phyloP scores from a whole-genome alignment of 2,888 invertebrate species.

The Cenopis cana region DNA sequence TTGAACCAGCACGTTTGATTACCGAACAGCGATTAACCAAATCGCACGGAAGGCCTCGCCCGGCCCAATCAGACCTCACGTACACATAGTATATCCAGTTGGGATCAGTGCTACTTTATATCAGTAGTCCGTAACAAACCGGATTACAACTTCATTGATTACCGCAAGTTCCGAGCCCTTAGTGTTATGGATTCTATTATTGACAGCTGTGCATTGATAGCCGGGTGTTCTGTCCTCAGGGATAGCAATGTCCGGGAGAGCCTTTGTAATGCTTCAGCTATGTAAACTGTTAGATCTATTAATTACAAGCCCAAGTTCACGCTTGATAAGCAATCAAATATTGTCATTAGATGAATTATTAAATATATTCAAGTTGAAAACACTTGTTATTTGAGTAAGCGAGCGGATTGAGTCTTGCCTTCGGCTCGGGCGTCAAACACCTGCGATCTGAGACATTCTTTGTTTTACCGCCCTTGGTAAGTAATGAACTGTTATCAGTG shows the following conservation, averaged over 20 bases:
- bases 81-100: conserved; percentile 57
- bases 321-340: too few relatives aligned
- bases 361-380: too few relatives aligned
- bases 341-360: too few relatives aligned
- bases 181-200: conserved; percentile 38
- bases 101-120: conserved; percentile 63
- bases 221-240: background rate
- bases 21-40: conserved; percentile 67
- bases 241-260: background rate
- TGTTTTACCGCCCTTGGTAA: too few relatives aligned
- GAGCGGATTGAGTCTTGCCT: too few relatives aligned
- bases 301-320: too few relatives aligned
- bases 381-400: too few relatives aligned
- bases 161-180: conserved; percentile 58
- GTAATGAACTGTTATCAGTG: too few relatives aligned
- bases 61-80: conserved; percentile 62
- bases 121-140: conserved; percentile 59
- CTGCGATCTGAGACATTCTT: too few relatives aligned
- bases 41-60: conserved; percentile 57
- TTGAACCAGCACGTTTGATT: conserved; percentile 56
- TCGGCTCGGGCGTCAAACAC: too few relatives aligned
- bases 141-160: conserved; percentile 57
- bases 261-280: background rate
- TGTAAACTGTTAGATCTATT: too few relatives aligned
- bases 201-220: conserved; percentile 39